These are phyloP conservation scores for Oryzias melastigma DNA, from an alignment of 2,113 vertebrate genomes.

Conservation along the genomic window DNA sequence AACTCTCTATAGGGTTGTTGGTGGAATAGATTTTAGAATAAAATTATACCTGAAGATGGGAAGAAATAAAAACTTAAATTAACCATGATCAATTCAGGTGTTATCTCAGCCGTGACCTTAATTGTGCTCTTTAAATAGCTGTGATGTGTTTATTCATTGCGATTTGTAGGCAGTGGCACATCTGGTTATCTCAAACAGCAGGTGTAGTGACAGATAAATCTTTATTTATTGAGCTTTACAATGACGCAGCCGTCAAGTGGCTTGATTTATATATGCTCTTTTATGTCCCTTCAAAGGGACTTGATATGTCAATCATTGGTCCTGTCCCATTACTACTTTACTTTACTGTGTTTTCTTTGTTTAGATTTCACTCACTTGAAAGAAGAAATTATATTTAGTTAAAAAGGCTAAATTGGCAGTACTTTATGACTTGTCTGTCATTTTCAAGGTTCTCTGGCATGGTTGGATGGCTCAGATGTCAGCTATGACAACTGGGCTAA, in stretches of 20 bases:
- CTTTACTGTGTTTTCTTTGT: slow-evolving; percentile 20
- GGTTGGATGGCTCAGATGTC: slow-evolving; percentile 87
- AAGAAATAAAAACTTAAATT: too few relatives aligned
- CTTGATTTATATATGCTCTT: slow-evolving; percentile 47
- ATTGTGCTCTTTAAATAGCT: slow-evolving; percentile 4
- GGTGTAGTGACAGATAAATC: slow-evolving; percentile 31
- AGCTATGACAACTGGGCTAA: slow-evolving; percentile 84
- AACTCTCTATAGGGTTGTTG: too few relatives aligned
- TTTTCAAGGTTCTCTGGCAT: slow-evolving; percentile 77
- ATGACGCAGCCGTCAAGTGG: slow-evolving; percentile 19
- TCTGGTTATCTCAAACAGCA: slow-evolving; percentile 52
- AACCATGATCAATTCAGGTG: background rate
- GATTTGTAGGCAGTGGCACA: slow-evolving; percentile 7
- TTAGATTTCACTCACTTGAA: background rate
- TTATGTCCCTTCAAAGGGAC: slow-evolving; percentile 39
- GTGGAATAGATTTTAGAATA: too few relatives aligned
- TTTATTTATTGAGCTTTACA: slow-evolving; percentile 35
- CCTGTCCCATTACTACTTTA: slow-evolving; percentile 2
- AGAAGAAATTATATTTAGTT: slow-evolving; percentile 4
- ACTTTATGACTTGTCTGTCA: background rate
- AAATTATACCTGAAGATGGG: too few relatives aligned
- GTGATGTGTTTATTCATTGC: slow-evolving; percentile 24
- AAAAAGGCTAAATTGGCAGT: background rate
- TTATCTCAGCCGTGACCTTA: slow-evolving; percentile 23
- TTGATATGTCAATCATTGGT: slow-evolving; percentile 4